phyloP scores from a whole-genome alignment of 2,888 invertebrate species.

The Eilema griseolum region DNA sequence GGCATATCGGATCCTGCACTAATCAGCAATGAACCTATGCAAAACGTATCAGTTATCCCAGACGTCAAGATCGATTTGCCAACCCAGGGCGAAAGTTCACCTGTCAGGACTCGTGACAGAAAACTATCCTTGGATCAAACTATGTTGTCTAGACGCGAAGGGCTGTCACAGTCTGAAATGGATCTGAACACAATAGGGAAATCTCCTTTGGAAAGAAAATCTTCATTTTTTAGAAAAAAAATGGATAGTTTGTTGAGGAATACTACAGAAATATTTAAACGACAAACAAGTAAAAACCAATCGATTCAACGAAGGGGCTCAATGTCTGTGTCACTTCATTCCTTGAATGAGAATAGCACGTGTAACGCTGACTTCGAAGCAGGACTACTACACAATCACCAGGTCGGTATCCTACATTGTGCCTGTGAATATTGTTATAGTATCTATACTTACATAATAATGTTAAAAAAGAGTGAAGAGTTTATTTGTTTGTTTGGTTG shows the following conservation, averaged over 20 bases:
- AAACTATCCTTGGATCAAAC: constrained; percentile 79
- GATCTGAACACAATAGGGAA: constrained; percentile 80
- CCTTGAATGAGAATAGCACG: constrained; percentile 64
- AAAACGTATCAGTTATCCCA: constrained; percentile 26
- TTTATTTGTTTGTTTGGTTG: no score
- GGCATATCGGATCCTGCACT: constrained; percentile 40
- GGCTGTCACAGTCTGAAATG: constrained; percentile 78
- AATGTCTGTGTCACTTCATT: constrained; percentile 77
- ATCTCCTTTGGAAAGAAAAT: constrained; percentile 77
- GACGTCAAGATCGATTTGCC: constrained; percentile 36
- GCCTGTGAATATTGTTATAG: background rate
- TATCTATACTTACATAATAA: background rate
- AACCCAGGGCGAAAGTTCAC: constrained; percentile 36
- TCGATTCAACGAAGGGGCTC: constrained; percentile 66
- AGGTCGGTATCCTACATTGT: constrained; percentile 44
- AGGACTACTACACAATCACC: constrained; percentile 44
- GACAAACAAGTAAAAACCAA: constrained; percentile 66
- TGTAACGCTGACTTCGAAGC: constrained; percentile 47
- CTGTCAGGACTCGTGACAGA: constrained; percentile 61
- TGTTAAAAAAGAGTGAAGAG: background rate
- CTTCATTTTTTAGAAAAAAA: constrained; percentile 81
- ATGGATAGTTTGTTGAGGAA: constrained; percentile 81
- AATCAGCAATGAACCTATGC: constrained; percentile 32
- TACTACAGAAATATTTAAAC: constrained; percentile 79
- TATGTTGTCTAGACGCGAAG: constrained; percentile 68